Conservation (phyloP, 2,797 vertebrate genomes). For the Macropodus opercularis region DNA sequence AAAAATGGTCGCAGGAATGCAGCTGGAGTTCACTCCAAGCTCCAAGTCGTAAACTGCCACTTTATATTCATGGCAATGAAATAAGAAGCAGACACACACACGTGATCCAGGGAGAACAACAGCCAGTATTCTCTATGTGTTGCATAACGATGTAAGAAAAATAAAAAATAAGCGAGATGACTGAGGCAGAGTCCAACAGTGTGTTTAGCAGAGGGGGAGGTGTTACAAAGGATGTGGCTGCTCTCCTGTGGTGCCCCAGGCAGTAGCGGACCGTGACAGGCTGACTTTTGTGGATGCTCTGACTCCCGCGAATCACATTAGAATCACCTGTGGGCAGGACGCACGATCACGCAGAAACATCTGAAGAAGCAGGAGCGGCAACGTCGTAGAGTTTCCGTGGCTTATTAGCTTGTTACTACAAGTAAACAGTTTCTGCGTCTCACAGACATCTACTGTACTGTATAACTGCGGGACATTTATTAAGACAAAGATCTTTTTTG, state of each 20-base stretch:
- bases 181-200: conserved; percentile 17
- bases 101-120: not conserved
- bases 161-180: conserved; percentile 7
- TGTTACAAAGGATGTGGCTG: conserved; percentile 60
- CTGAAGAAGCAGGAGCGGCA: conserved; percentile 6
- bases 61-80: not conserved
- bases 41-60: not conserved
- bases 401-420: too few relatives aligned
- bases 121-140: not conserved
- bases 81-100: not conserved
- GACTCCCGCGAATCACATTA: conserved; percentile 45
- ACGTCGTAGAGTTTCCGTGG: not conserved
- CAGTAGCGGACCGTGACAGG: conserved; percentile 47
- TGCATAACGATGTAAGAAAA: not conserved
- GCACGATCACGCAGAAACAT: conserved; percentile 21
- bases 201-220: not conserved
- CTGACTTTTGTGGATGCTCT: conserved; percentile 52
- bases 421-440: too few relatives aligned
- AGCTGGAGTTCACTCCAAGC: conserved; percentile 2
- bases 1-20: not conserved
- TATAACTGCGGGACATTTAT: conserved; percentile 42
- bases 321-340: conserved; percentile 42
- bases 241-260: conserved; percentile 28
- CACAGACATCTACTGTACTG: too few relatives aligned
- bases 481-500: conserved; percentile 69